Evolutionary conservation across 2,797 vertebrate genomes (phyloP).

Genomic region (Pseudochromis fuscus): DNA sequence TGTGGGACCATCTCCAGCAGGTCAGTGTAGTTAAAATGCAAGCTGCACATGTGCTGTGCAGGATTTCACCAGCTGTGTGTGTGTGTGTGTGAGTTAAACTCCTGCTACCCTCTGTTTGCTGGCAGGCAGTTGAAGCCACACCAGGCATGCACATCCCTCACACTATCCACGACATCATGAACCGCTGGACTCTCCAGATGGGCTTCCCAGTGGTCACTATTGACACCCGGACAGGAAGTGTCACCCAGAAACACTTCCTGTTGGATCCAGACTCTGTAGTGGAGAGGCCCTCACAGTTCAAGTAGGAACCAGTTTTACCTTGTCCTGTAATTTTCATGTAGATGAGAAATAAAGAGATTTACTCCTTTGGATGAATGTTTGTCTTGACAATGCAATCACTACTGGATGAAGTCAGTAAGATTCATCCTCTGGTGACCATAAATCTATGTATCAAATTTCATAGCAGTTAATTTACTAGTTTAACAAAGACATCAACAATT

Average conservation of each 20-base stretch:
- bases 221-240: conserved; percentile 81
- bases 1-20: conserved; percentile 92
- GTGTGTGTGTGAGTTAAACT: background rate
- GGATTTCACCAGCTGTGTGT: background rate
- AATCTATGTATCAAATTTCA: background rate
- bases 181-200: conserved; percentile 96
- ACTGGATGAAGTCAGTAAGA: background rate
- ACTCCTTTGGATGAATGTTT: background rate
- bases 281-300: conserved; percentile 86
- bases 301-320: conserved; percentile 82
- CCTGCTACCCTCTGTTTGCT: background rate
- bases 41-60: background rate
- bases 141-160: conserved; percentile 57
- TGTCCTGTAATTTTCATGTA: conserved; percentile 31
- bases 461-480: background rate
- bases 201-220: conserved; percentile 93
- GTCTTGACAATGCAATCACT: background rate
- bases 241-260: conserved; percentile 93
- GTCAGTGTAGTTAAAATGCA: conserved; percentile 60
- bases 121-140: conserved; percentile 81
- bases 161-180: conserved; percentile 88
- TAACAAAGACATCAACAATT: background rate
- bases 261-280: conserved; percentile 85
- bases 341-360: background rate
- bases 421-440: background rate